Evolutionary conservation across 1,140 invertebrate species (phyloP).

Genomic region (Penaeus vannamei): DNA sequence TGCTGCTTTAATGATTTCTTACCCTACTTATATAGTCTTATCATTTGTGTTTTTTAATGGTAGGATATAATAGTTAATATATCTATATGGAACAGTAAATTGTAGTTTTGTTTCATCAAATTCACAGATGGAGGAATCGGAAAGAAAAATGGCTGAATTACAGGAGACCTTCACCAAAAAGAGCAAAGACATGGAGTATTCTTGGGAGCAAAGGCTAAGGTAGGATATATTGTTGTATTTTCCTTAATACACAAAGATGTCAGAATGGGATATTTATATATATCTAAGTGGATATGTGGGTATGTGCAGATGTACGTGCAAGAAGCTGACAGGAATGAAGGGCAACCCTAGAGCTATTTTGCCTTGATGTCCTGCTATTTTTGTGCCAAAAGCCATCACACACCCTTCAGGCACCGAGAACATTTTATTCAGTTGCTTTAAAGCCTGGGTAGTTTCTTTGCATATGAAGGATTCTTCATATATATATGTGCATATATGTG

Average conservation of each 20-base stretch:
- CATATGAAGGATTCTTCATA: not conserved
- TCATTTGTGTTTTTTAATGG: not conserved
- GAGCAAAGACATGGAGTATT: slow-evolving; percentile 35
- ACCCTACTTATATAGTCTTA: too few relatives aligned
- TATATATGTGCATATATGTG: not conserved
- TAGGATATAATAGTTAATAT: too few relatives aligned
- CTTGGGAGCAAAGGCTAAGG: slow-evolving; percentile 50
- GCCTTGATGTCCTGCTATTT: not conserved
- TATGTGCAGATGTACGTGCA: too few relatives aligned
- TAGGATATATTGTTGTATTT: not conserved
- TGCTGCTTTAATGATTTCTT: too few relatives aligned
- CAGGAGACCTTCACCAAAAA: slow-evolving; percentile 21
- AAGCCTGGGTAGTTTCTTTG: too few relatives aligned
- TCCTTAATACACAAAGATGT: not conserved
- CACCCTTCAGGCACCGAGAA: too few relatives aligned
- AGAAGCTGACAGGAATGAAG: too few relatives aligned
- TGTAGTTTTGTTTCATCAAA: not conserved
- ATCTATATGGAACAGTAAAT: not conserved
- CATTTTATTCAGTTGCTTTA: too few relatives aligned
- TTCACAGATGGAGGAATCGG: slow-evolving; percentile 37
- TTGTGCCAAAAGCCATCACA: not conserved
- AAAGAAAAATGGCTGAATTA: slow-evolving; percentile 2
- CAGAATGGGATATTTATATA: too few relatives aligned
- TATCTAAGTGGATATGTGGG: too few relatives aligned
- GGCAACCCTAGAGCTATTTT: too few relatives aligned